These are phyloP conservation scores for Arenaria interpres DNA, from an alignment of 2,113 vertebrate genomes.

Conservation along the genomic window DNA sequence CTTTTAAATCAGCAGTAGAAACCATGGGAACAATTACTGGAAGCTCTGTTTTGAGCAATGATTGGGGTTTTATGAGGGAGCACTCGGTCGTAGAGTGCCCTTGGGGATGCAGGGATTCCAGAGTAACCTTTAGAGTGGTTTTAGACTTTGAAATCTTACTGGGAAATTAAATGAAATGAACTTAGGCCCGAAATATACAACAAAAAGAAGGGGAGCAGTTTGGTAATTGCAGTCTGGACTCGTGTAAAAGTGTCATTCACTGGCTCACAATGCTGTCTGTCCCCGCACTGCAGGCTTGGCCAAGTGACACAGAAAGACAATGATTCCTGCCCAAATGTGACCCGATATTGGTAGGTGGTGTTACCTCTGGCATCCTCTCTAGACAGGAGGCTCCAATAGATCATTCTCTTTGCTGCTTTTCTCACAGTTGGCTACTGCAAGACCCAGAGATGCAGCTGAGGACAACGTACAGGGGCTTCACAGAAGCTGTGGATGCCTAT, in stretches of 20 bases:
- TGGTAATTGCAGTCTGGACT: not conserved
- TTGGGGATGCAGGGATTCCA: not conserved
- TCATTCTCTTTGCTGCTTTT: not conserved
- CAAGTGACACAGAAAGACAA: not conserved
- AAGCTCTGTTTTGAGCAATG: not conserved
- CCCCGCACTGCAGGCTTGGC: not conserved
- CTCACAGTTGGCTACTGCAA: constrained; percentile 85
- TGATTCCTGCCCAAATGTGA: not conserved
- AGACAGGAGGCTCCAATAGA: not conserved
- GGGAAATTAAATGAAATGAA: not conserved
- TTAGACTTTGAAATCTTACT: not conserved
- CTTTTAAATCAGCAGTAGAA: not conserved
- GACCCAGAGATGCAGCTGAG: constrained; percentile 87
- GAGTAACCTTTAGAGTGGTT: not conserved
- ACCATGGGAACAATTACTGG: not conserved
- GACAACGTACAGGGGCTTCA: constrained; percentile 86
- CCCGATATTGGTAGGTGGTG: not conserved
- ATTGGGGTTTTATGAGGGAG: not conserved
- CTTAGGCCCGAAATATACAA: not conserved
- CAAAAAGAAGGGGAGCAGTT: not conserved
- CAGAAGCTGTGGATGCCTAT: constrained; percentile 81
- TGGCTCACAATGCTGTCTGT: accelerated
- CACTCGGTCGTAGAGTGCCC: not conserved
- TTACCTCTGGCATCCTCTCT: not conserved
- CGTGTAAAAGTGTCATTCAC: not conserved